Evolutionary conservation across 1,140 invertebrate species (phyloP), one percentile per base, ranked within the genome.

Genomic region (Tachypleus tridentatus): DNA sequence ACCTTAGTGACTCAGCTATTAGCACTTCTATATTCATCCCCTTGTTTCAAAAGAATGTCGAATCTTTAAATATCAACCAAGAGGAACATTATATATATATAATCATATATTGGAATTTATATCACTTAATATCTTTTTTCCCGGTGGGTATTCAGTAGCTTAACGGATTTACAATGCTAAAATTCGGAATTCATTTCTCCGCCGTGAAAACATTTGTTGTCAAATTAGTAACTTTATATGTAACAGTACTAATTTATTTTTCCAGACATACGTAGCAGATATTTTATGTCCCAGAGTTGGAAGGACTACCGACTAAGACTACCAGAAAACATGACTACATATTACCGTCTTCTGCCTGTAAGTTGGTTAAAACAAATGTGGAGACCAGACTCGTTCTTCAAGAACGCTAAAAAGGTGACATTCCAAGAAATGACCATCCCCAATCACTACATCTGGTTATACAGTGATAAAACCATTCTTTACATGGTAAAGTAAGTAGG

Each of bases 211-310:
- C n/a, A n/a, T n/a, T n/a, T n/a, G n/a, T n/a, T n/a, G n/a, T 29
- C 29, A 29, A 29, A 29, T 29, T 29, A 29, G 29, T 29, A 29
- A 29, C 29, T 29, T 29, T 29, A 29, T 29, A n/a, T 29, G 29
- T 29, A 29, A 29, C 29, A 29, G 29, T 29, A 29, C 29, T 29
- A 29, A 2, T 29, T 29, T 1, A 29, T 9, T 53, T 67, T 70
- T 64, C 3, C 65, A 88, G 87, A 93, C 90, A 0, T 93, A 92
- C 69, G 89, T 88, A 1, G 89, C 89, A 1, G 89, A 93, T 72
- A 91, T 93, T 93, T 93, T 75, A 91, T 93, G 73, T 89, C 89
- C 11, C 89, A 93, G 78, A 91, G 87, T 4, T 92, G 90, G 90
- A 90, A 92, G 74, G 91, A 93, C 75, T 85, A 90, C 75, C 82